Conservation (phyloP, 2,113 vertebrate genomes). For the Prionailurus viverrinus region DNA sequence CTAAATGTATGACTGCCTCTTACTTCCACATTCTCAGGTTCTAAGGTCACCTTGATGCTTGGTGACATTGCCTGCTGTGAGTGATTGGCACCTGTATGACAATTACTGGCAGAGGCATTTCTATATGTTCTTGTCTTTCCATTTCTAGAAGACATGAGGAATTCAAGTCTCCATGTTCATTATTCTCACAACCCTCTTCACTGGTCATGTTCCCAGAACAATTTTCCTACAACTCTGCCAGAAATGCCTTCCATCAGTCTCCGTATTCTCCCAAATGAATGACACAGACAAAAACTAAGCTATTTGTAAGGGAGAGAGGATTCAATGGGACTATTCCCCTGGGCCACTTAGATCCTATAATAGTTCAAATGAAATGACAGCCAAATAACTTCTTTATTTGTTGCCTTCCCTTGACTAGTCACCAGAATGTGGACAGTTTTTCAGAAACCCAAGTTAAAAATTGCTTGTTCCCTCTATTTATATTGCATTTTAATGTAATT, state of each 20-base stretch:
- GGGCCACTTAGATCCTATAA: not conserved
- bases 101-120: not conserved
- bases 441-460: constrained; percentile 70
- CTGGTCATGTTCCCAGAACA: not conserved
- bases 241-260: not conserved
- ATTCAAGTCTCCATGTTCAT: constrained; percentile 35
- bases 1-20: not conserved
- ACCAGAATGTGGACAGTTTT: constrained; percentile 33
- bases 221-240: constrained; percentile 30
- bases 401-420: constrained; percentile 40
- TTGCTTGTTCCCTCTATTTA: constrained; percentile 61
- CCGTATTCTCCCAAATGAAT: constrained; percentile 2
- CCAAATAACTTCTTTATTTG: constrained; percentile 63
- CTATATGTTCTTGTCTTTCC: not conserved
- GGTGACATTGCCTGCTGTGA: not conserved
- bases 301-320: not conserved
- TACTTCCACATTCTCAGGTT: not conserved
- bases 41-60: constrained; percentile 5
- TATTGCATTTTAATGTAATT: constrained; percentile 82
- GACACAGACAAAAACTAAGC: constrained; percentile 42
- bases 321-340: not conserved
- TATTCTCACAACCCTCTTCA: not conserved
- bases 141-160: not conserved
- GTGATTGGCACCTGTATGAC: not conserved
- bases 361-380: constrained; percentile 63